Base-by-base conservation (phyloP, 35 echinoderm and acorn worm species). In the Stichopus chloronotus region DNA sequence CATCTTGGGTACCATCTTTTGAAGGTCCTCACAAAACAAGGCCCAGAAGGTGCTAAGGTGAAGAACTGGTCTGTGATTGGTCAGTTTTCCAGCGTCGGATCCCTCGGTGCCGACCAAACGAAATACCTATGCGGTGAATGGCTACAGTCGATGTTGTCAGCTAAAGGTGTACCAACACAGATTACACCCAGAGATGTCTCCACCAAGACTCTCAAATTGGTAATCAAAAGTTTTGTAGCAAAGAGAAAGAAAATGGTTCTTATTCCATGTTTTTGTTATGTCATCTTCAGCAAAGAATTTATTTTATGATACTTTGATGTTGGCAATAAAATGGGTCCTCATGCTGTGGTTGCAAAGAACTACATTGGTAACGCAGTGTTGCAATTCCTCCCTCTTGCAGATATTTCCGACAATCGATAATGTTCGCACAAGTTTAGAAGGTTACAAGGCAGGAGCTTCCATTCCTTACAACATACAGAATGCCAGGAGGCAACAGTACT, bases 71-170 rank as follows among this genome's bases (percentile, higher is more conserved):
- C 96, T 16, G 94, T 94, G 25, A 92, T 96, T 96, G 96, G 94
- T 93, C 96, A 98, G 80, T 98, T 98, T 76, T 98, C 96, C 6
- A 98, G 96, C 76, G 94, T 98, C 19, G 96, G 96, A 52, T 98
- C 96, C 17, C 82, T 98, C 10, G 96, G 96, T 13, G 88, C 93
- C 5, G 96, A 98, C 83, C 93, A 98, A 58, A 90, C 72, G 25
- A 98, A 98, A 68, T 98, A 94, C 92, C 77, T 98, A 9, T 98
- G 96, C 93, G 91, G 76, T 4, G 96, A 98, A 63, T 98, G 84
- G 59, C 87, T 98, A 8, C 94, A 96, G 74, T 95, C 94, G 30
- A 90, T 98, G 93, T 53, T 91, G 13, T 71, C 83, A 74, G 84
- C 87, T 22, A 90, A 86, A 91, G 95, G 94, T 54, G 82, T 72